Conservation (phyloP, 1,140 invertebrate genomes). For the Laupala kohalensis region DNA sequence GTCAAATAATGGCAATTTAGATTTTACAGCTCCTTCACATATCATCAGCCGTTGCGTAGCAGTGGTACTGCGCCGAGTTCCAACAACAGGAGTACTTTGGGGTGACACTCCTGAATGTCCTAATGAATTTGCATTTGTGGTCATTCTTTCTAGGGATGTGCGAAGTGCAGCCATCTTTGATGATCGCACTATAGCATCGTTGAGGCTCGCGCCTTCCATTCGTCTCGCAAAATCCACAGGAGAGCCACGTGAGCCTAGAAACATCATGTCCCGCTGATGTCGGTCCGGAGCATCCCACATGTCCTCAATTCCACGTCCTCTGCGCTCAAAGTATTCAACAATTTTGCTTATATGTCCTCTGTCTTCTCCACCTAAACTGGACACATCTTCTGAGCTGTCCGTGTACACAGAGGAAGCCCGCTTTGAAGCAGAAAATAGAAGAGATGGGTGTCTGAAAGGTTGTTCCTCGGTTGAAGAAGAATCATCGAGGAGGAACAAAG, state of each 20-base stretch:
- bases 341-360: constrained; percentile 63
- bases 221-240: constrained; percentile 12
- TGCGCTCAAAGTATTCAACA: constrained; percentile 76
- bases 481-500: constrained; percentile 41
- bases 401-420: constrained; percentile 72
- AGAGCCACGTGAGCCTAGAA: constrained; percentile 1
- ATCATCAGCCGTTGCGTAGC: constrained; percentile 47
- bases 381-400: constrained; percentile 73
- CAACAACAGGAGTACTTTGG: not conserved
- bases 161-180: constrained; percentile 25
- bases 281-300: not conserved
- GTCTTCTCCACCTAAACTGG: constrained; percentile 59
- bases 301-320: constrained; percentile 23
- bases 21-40: constrained; percentile 69
- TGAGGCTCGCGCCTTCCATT: constrained; percentile 9
- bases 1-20: constrained; percentile 73
- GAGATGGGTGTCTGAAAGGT: constrained; percentile 31
- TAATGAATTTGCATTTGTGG: not conserved
- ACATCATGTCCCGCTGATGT: constrained; percentile 9
- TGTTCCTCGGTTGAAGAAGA: constrained; percentile 34
- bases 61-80: not conserved
- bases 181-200: constrained; percentile 14
- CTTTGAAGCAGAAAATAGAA: constrained; percentile 37
- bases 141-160: constrained; percentile 20
- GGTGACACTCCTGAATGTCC: not conserved